A percentile compares a stretch with the other conserved stretches of the same genome.
These are phyloP conservation scores for Girardinichthys multiradiatus DNA, from an alignment of 2,113 vertebrate species.

Conservation along the genomic window DNA sequence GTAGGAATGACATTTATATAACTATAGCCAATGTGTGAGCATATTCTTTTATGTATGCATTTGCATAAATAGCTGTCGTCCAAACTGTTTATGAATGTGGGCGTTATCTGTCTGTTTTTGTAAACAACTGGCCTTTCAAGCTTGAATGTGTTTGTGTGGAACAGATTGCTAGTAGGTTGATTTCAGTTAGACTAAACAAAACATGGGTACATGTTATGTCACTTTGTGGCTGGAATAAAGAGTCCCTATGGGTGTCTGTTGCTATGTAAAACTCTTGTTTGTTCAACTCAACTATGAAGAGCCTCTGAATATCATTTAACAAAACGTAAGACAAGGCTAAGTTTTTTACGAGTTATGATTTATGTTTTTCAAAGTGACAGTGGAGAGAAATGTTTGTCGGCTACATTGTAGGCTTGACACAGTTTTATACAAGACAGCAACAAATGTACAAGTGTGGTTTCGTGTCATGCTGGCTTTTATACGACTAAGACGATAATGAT, in stretches of 20 bases:
- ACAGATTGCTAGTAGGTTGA: constrained; percentile 69
- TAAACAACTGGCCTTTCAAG: constrained; percentile 30
- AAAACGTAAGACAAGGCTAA: not conserved
- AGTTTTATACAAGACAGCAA: constrained; percentile 5
- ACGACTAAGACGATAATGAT: constrained; percentile 67
- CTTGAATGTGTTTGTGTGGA: constrained; percentile 43
- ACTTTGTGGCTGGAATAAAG: not conserved
- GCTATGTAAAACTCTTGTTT: not conserved
- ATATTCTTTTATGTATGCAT: not conserved
- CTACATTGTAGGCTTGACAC: constrained; percentile 5
- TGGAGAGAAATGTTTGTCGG: not conserved
- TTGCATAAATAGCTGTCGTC: not conserved
- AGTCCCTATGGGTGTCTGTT: not conserved
- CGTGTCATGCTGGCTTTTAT: constrained; percentile 49
- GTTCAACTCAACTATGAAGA: not conserved
- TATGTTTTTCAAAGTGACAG: too few species aligned
- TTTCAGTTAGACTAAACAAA: constrained; percentile 64
- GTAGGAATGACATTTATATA: not conserved
- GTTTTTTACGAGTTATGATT: too few species aligned
- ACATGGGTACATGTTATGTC: constrained; percentile 1
- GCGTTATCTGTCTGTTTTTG: constrained; percentile 22
- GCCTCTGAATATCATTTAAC: not conserved
- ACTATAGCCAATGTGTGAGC: not conserved
- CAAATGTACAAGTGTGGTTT: constrained; percentile 6
- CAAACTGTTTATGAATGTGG: constrained; percentile 9